A percentile compares a stretch with the other conserved stretches of the same genome.
phyloP scores from a whole-genome alignment of 2,797 vertebrate species.

The Taeniopygia guttata region DNA sequence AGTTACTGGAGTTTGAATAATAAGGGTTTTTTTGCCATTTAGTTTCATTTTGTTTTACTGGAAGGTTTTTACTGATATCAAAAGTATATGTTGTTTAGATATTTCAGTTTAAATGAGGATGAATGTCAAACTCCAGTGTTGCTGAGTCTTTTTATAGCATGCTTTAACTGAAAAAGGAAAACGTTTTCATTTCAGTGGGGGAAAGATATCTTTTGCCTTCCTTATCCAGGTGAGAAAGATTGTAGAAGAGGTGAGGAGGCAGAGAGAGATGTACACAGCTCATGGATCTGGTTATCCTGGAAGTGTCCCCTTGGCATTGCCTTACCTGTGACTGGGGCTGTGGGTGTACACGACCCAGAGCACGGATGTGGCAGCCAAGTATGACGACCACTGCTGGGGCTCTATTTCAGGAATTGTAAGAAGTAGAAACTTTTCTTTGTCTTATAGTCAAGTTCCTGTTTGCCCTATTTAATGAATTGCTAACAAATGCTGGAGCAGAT shows the following conservation, averaged over 20 bases:
- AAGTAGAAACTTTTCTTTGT: neutral
- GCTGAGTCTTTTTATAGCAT: neutral
- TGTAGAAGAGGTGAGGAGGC: neutral
- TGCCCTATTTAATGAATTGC: neutral
- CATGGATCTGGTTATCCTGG: neutral
- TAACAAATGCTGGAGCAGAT: neutral
- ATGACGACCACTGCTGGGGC: neutral
- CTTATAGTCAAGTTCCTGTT: neutral
- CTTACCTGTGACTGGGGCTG: neutral
- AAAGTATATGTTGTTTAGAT: neutral
- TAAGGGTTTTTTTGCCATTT: neutral
- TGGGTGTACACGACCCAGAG: neutral
- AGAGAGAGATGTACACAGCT: neutral
- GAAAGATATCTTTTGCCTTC: neutral
- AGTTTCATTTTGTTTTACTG: neutral
- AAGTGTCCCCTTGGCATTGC: neutral
- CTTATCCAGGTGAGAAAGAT: neutral
- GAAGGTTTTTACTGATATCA: neutral
- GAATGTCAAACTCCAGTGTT: neutral
- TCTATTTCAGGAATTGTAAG: neutral
- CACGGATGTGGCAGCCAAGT: rapidly evolving
- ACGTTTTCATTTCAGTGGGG: neutral
- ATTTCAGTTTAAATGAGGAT: neutral
- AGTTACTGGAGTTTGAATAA: neutral
- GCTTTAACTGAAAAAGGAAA: neutral